Base-by-base conservation (phyloP, 2,888 invertebrate species). In the Synergus laeviventris region DNA sequence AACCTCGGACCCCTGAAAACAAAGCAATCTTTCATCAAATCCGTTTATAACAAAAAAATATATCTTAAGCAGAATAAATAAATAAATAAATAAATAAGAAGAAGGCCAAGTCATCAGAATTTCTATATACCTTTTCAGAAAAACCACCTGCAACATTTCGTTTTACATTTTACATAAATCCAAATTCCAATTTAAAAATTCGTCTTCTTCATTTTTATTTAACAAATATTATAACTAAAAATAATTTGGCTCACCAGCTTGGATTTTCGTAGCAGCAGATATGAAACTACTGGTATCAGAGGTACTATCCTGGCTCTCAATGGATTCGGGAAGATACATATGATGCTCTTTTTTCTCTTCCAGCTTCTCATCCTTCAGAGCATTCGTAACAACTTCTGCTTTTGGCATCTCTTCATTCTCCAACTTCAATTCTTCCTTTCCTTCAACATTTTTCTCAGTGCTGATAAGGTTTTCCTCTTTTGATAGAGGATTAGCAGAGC, bases 241-340 rank as follows among this genome's bases (percentile, higher is more conserved):
- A n/a, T n/a, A n/a, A n/a, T n/a, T n/a, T n/a, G n/a, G n/a, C n/a
- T n/a, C 70, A 88, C 89, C 86, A 16, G 89, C 88, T 84, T 89
- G 89, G 78, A 87, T 87, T 79, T 86, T 87, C 2, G 85, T 85
- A 0, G 82, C 86, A 1, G 88, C 87, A 5, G 85, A 85, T 59
- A 83, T 81, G n/a, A 87, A 83, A 11, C 84, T 83, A 39, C 84
- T 85, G 31, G 81, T 82, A 31, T 82, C 85, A 5, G 79, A 83
- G 2, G 82, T 78, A 45, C 77, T 74, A 49, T 78, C 76, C 0
- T 82, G 82, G 16, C 77, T 79, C 42, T 76, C 75, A 60, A 73
- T 77, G 18, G 76, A 74, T 59, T 81, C 81, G 18, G 85, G 81
- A 18, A 83, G 82, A 39, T 83, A 84, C 24, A 86, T 79, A 59